Base-by-base conservation (phyloP, 2,113 vertebrate genomes). In the Brachyhypopomus occidentalis region DNA sequence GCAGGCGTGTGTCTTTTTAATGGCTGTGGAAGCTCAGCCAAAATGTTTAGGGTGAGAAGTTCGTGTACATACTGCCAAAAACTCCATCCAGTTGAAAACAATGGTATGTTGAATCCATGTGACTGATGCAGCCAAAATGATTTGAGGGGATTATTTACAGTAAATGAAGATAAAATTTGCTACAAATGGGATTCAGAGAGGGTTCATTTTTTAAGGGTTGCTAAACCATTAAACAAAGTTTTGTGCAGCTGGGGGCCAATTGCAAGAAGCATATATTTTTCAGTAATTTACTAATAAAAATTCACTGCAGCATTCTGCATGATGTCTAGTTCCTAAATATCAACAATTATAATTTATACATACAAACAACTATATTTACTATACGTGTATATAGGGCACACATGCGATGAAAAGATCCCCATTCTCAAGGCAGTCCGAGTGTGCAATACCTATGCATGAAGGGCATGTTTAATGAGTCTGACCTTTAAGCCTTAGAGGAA, bases 391-490 rank as follows among this genome's bases (percentile, higher is more conserved):
- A 19, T 27, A 60, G 66, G 55, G 22, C 48, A 69, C 63, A 27
- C 59, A 62, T 25, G 41, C 41, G 14, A 55, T 80, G 67, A 81
- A 69, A 59, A 58, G 74, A 75, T 2, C 23, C 52, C 59, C 19
- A 52, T 75, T 30, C 55, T 81, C 41, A 20, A 76, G 52, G 14
- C 38, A 23, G 34, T 81, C 41, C 22, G 36, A 7, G 38, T 75
- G 48, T 59, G 72, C 80, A 69, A 66, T 69, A 70, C 64, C 72
- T 60, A 71, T 75, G 75, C 82, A 52, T 81, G 58, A 48, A 58
- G 59, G 16, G 75, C 56, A 84, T 83, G 77, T 86, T 87, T 89
- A 90, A 90, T 91, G 79, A 89, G 80, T 8, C 60, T 89, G 90
- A 91, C 89, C 89, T 92, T 90, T 89, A 81, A 75, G 80, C 64